Evolutionary conservation across 2,888 invertebrate genomes (phyloP), one percentile per base, ranked within the genome.

Genomic region (Monoplex corrugatus): DNA sequence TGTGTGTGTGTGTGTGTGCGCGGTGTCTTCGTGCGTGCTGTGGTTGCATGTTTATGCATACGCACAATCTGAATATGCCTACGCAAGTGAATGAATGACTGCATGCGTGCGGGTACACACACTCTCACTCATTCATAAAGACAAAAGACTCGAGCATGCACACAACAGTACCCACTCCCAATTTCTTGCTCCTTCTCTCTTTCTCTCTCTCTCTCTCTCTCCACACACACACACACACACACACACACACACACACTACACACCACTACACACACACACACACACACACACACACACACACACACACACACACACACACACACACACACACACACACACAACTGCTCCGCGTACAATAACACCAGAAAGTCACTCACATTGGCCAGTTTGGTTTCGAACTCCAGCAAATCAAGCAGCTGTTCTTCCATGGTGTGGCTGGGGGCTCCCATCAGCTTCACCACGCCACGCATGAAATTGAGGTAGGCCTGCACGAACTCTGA

Each of bases 401-500:
- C 96, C 43, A 98, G 97, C 19, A 98, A 98, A 91, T 97, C 96
- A 90, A 97, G 95, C 90, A 98, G 97, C 94, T 98, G 98, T 1
- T 96, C 96, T 0, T 96, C 96, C 0, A 98, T 98, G 0, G 97
- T 97, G 13, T 75, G 8, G 0, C 50, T 44, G 0, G 90, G 88
- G 0, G 98, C 98, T 0, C 98, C 98, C 91, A 98, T 96, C 2
- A 98, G 96, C 35, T 97, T 96, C 0, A 98, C 98, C 2, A 98
- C 97, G 94, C 97, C 97, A 19, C 97, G 97, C 98, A 98, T 98
- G 95, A 98, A 98, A 91, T 97, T 97, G 94, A 97, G 97, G 95
- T 98, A 98, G 13, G 98, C 98, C 92, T 97, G 96, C 92, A 97
- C 97, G 95, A 97, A 93, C 16, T 90, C 90, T 0, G 91, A 97